Base-by-base conservation (phyloP, 2,797 vertebrate genomes). In the Austrolebias charrua region DNA sequence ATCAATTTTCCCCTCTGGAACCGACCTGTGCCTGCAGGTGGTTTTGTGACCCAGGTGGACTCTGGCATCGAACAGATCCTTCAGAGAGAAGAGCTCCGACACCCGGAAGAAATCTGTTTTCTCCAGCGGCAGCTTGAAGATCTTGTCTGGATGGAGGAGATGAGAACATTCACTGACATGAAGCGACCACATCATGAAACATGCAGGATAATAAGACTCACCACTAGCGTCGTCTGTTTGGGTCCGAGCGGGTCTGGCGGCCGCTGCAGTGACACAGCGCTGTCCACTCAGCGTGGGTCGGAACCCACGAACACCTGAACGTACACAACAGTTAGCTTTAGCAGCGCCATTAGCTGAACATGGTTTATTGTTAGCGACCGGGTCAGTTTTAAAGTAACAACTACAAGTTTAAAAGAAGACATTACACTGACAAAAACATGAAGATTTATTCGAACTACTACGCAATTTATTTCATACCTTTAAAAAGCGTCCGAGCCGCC, bases 21-120 rank as follows among this genome's bases (percentile, higher is more conserved):
- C 86, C 28, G 38, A 97, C 98, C 95, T 94, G 88, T 99, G 95
- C 8, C 98, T 92, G 76, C 96, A 97, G 1, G 94, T 94, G 3
- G 92, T 95, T 58, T 98, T 99, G 79, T 99, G 98, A 1, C 97
- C 98, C 28, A 98, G 91, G 76, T 99, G 97, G 18, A 98, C 95
- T 0, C 95, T 92, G 55, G 98, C 95, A 0, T 97, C 80, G 13
- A 98, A 98, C 15, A 99, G 91, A 8, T 95, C 93, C 66, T 93
- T 94, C 3, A 98, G 1, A 0, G 93, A 92, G 76, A 96, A 93
- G 1, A 99, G 92, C 73, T 99, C 97, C 12, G 93, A 92, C 71
- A 98, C 54, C 1, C 76, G 93, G 84, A 99, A 99, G 66, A 89
- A 98, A 79, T 99, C 97, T 0, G 92, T 83, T 13, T 95, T 94